phyloP scores from a whole-genome alignment of 2,797 vertebrate genomes.

The Chiloscyllium punctatum region DNA sequence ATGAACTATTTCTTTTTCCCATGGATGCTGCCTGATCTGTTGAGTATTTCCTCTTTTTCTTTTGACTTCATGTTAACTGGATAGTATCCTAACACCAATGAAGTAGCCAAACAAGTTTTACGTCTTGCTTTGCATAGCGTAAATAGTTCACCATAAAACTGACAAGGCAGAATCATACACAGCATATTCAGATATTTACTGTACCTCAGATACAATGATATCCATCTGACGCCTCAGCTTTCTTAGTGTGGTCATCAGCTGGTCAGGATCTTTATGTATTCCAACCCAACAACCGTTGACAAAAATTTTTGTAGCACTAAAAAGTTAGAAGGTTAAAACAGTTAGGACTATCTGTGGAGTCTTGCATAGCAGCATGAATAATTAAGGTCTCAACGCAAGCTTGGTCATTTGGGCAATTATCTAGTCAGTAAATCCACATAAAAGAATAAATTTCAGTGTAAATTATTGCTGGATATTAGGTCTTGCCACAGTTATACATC shows the following conservation, averaged over 20 bases:
- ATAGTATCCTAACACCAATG: background rate
- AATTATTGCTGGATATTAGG: background rate
- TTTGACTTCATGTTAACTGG: background rate
- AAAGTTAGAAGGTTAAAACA: background rate
- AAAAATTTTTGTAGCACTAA: conserved; percentile 96
- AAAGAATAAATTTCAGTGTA: background rate
- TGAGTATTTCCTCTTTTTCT: too few species aligned
- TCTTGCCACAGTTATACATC: background rate
- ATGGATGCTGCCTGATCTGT: too few species aligned
- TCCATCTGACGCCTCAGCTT: conserved; percentile 96
- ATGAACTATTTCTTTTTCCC: too few species aligned
- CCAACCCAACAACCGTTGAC: conserved; percentile 99
- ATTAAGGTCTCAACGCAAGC: background rate
- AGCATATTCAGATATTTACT: background rate
- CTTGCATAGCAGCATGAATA: background rate
- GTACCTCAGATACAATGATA: conserved; percentile 97
- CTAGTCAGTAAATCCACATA: background rate
- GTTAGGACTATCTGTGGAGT: background rate
- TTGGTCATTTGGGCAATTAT: background rate
- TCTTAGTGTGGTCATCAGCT: conserved; percentile 93
- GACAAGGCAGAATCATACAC: background rate
- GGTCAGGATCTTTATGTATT: conserved; percentile 97
- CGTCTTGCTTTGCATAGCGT: background rate
- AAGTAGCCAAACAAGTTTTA: background rate
- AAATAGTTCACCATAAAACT: background rate